Evolutionary conservation across 2,113 vertebrate species (phyloP), one percentile per base, ranked within the genome.

Genomic region (Ivindomyrus marchei): DNA sequence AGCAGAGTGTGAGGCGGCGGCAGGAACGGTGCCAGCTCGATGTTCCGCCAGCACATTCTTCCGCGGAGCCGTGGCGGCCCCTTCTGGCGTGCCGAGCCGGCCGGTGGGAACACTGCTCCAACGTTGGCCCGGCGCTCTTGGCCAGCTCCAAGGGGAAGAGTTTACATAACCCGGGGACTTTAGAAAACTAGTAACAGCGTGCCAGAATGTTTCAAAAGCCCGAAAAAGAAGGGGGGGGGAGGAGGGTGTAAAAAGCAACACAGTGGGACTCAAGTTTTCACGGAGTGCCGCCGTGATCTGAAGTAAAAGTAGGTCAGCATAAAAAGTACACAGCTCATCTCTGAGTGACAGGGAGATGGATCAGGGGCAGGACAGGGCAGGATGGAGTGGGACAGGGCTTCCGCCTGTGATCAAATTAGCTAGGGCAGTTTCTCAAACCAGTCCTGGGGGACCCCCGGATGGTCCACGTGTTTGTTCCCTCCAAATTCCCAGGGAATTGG

Each of bases 21-120:
- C 50, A 88, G 95, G 95, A 90, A 83, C 13, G 49, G 53, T 84
- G 93, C 95, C 95, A 96, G 92, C 89, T 90, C 88, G 90, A 94
- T 95, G 95, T 95, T 95, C 94, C 93, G 93, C 94, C 95, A 95
- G 93, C 91, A 92, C 92, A 95, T 95, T 96, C 93, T 93, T 94
- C 90, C 90, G 86, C 91, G 47, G 91, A 94, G 90, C 87, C 88
- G 90, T 90, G n/a, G 90, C 49, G 90, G 87, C 88, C 89, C 89
- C 89, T 91, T 90, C 56, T 89, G 94, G 91, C 89, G 89, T 53
- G 89, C 83, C 86, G 87, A 90, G 88, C 77, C 21, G 56, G 89
- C 74, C 36, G 90, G 92, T 91, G 88, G 87, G 85, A 91, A 93
- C 80, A 50, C 88, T 88, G 91, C 39, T 49, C 83, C 46, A 90